phyloP scores from a whole-genome alignment of 2,797 vertebrate species.

The Euphonia xanthogaster region DNA sequence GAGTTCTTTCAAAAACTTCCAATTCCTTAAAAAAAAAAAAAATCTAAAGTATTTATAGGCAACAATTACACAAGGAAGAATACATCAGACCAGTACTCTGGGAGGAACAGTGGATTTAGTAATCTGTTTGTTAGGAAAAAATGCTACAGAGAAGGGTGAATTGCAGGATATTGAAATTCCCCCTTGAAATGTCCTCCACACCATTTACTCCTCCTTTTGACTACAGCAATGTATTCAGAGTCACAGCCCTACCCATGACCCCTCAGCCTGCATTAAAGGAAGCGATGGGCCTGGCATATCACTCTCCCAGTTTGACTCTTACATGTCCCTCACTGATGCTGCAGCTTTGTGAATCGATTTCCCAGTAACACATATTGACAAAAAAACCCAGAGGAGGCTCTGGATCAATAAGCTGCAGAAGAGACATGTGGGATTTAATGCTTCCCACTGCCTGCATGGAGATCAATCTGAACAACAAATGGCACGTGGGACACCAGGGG shows the following conservation, averaged over 20 bases:
- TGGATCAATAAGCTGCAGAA: not conserved
- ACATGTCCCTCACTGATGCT: not conserved
- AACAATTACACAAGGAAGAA: not conserved
- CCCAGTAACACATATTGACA: not conserved
- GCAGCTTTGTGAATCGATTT: constrained; percentile 9
- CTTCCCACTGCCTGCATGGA: not conserved
- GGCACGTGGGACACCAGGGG: not conserved
- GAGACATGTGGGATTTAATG: not conserved
- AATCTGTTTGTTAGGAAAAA: not conserved
- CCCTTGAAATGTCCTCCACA: not conserved
- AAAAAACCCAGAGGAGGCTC: not conserved
- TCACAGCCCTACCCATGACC: not conserved
- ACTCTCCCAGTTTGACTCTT: not conserved
- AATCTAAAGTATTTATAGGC: not conserved
- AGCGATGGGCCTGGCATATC: rapidly evolving
- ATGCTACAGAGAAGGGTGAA: not conserved
- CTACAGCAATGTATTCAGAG: not conserved
- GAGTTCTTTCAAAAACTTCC: not conserved
- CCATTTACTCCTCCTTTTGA: not conserved
- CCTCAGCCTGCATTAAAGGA: not conserved
- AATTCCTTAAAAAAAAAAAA: not conserved
- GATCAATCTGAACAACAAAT: not conserved
- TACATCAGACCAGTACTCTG: not conserved
- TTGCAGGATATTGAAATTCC: not conserved
- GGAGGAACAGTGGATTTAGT: not conserved